A percentile compares a stretch with the other conserved stretches of the same genome.
Conservation (phyloP, 2,113 vertebrate genomes). For the Zapus hudsonius region DNA sequence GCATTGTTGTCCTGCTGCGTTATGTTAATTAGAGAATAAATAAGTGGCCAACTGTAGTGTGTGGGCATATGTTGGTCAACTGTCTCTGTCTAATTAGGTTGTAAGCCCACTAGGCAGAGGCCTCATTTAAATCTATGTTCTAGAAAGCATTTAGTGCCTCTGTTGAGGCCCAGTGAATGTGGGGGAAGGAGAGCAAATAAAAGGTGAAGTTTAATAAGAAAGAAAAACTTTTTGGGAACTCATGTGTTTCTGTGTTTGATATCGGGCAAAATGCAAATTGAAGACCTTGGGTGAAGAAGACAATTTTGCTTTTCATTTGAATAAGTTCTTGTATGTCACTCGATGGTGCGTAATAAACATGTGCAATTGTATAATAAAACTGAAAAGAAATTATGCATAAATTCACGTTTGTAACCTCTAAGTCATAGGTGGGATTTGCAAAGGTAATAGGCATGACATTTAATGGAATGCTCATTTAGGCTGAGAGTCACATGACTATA, state of each 20-base stretch:
- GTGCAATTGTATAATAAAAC: not conserved
- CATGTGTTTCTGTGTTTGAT: not conserved
- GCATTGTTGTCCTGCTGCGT: conserved; percentile 64
- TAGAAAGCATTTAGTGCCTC: conserved; percentile 59
- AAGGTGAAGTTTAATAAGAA: conserved; percentile 31
- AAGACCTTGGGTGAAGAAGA: not conserved
- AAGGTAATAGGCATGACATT: not conserved
- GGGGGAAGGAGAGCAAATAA: not conserved
- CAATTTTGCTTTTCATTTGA: not conserved
- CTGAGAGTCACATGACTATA: not conserved
- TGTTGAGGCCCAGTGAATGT: not conserved
- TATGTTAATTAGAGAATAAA: conserved; percentile 78
- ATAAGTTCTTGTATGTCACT: not conserved
- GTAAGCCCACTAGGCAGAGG: conserved; percentile 72
- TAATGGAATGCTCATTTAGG: not conserved
- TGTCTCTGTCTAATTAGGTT: conserved; percentile 79
- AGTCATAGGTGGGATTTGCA: not conserved
- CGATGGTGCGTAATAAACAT: not conserved
- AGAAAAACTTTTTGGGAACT: not conserved
- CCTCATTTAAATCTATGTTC: conserved; percentile 72
- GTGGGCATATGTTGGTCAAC: conserved; percentile 78
- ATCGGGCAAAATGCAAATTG: not conserved
- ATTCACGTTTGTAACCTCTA: not conserved
- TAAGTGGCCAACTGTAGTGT: conserved; percentile 73
- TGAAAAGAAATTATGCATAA: not conserved